A percentile compares a stretch with the other conserved stretches of the same genome.
Evolutionary conservation across 2,113 vertebrate species (phyloP).

Genomic region (Psammodynastes pulverulentus): DNA sequence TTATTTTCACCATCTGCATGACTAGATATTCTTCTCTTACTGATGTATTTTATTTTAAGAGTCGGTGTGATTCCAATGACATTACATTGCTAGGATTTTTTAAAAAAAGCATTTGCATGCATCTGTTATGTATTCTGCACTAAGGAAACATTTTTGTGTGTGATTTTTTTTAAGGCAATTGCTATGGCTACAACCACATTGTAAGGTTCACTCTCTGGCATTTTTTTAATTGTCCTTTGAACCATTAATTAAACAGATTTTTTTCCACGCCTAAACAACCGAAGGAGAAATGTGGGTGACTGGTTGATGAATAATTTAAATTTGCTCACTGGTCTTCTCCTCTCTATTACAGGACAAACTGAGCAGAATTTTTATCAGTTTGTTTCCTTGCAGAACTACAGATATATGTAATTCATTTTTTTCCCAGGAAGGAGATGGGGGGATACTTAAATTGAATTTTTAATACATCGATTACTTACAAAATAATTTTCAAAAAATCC

Average conservation of each 20-base stretch:
- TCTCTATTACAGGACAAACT: constrained; percentile 52
- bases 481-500: neutral
- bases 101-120: neutral
- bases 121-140: neutral
- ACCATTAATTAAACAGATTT: constrained; percentile 25
- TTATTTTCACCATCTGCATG: neutral
- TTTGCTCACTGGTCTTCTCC: constrained; percentile 39
- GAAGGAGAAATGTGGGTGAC: constrained; percentile 11
- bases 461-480: too few species aligned
- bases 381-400: constrained; percentile 1
- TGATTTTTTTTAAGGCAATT: constrained; percentile 9
- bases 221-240: constrained; percentile 29
- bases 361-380: constrained; percentile 64
- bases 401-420: neutral
- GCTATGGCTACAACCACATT: constrained; percentile 19
- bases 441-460: neutral
- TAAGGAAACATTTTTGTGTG: neutral
- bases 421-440: neutral
- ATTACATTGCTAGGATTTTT: neutral
- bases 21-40: neutral
- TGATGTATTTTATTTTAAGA: neutral
- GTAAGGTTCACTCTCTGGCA: constrained; percentile 19
- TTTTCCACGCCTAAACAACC: neutral
- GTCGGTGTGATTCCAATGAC: neutral
- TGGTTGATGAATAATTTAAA: constrained; percentile 36